Percentiles rank a stretch among this genome's conserved stretches.
These are phyloP conservation scores for Engystomops pustulosus DNA, from an alignment of 2,113 vertebrate species.

Conservation along the genomic window DNA sequence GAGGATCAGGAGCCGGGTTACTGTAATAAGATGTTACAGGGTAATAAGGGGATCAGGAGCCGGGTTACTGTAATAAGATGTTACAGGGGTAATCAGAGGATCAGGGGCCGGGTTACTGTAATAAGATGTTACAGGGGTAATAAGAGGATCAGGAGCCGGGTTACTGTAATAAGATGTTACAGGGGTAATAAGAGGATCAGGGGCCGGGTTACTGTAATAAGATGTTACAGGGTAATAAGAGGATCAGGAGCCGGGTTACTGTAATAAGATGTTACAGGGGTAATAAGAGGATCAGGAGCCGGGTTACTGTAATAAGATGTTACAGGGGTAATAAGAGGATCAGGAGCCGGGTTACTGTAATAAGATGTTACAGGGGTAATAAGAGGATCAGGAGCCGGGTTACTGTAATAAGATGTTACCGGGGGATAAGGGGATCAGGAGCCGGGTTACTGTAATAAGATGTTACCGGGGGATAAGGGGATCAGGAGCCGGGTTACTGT, in stretches of 20 bases:
- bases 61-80: constrained; percentile 13
- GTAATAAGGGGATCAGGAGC: constrained; percentile 3
- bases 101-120: constrained; percentile 9
- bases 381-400: constrained; percentile 4
- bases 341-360: constrained; percentile 2
- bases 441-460: background rate
- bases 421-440: background rate
- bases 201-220: constrained; percentile 11
- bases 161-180: constrained; percentile 12
- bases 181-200: background rate
- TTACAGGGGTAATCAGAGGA: background rate
- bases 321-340: background rate
- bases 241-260: background rate
- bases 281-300: constrained; percentile 5
- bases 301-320: constrained; percentile 7
- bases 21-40: constrained; percentile 23
- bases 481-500: background rate
- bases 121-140: constrained; percentile 13
- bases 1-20: constrained; percentile 10
- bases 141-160: constrained; percentile 11
- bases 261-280: constrained; percentile 5
- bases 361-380: background rate
- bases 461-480: background rate
- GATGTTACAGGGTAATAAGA: background rate
- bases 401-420: background rate